Base-by-base conservation (phyloP, 2,113 vertebrate genomes). In the Hyla sarda region DNA sequence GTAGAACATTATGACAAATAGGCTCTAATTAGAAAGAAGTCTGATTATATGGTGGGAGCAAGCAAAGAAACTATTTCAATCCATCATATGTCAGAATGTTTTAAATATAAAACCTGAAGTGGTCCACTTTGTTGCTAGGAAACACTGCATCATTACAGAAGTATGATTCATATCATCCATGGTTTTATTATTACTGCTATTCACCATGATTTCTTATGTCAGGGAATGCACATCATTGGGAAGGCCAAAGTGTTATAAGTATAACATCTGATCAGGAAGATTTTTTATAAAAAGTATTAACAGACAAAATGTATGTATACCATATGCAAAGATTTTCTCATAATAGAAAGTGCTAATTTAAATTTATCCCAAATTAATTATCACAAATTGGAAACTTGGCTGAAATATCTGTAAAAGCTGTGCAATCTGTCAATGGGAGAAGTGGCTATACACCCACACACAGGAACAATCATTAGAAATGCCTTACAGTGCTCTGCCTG, bases 381-480 rank as follows among this genome's bases (percentile, higher is more conserved):
- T 32, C 56, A 48, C 54, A 84, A 76, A 84, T 48, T 84, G 72
- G 54, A 84, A 84, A 84, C 52, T 84, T 84, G 83, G 83, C 83
- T 76, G 72, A 50, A 76, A 65, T 84, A 62, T 45, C 52, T 76
- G 56, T 45, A 76, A 75, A 74, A 83, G 52, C 82, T 74, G 50
- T 75, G 14, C 82, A 83, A 84, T 84, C 83, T 84, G 83, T 84
- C 73, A 84, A 32, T 48, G 17, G 37, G 56, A 77, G 72, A 76
- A 48, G 47, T 17, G 48, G 73, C 73, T 65, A 23, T 67, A 76
- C 83, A 76, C 83, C 72, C 83, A 84, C 83, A 76, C 73, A 84
- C 56, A 84, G 83, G 41, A 50, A 76, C 73, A 60, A 45, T 32
- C 21, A 83, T 69, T 52, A 60, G 21, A 65, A 75, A 56, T 58